These are phyloP conservation scores for Streblospio benedicti DNA, from an alignment of 1,140 invertebrate genomes.

Conservation along the genomic window DNA sequence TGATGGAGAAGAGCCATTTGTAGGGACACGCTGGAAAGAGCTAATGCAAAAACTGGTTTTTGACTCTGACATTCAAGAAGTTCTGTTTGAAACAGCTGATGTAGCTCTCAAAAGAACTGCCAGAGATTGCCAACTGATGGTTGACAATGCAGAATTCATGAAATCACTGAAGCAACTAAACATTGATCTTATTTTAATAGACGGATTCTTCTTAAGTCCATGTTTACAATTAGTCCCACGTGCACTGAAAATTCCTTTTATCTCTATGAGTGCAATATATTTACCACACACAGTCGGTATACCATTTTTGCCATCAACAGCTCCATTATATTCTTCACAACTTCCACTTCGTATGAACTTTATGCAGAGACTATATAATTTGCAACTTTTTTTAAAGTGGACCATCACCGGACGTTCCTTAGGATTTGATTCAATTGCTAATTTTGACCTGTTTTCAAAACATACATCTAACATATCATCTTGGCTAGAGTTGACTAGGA, in stretches of 20 bases:
- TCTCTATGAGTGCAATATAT: neutral
- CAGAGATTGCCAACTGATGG: neutral
- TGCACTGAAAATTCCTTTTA: neutral
- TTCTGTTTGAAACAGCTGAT: no score
- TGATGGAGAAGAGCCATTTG: no score
- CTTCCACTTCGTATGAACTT: neutral
- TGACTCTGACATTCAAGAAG: no score
- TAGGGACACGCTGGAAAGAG: no score
- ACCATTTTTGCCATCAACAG: neutral
- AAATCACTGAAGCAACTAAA: conserved; percentile 10
- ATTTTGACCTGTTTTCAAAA: neutral
- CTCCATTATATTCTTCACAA: neutral
- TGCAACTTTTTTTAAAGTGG: neutral
- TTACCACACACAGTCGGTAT: neutral
- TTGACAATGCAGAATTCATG: neutral
- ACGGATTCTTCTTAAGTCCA: neutral
- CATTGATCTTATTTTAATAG: conserved; percentile 28
- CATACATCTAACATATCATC: neutral
- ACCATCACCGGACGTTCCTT: no score
- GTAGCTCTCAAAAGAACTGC: neutral
- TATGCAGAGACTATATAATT: neutral
- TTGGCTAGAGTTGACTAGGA: neutral
- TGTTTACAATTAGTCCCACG: neutral
- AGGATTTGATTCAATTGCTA: neutral
- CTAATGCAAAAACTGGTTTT: no score